phyloP scores from a whole-genome alignment of 2,888 invertebrate species.

The Macrosoma leucophasiata region DNA sequence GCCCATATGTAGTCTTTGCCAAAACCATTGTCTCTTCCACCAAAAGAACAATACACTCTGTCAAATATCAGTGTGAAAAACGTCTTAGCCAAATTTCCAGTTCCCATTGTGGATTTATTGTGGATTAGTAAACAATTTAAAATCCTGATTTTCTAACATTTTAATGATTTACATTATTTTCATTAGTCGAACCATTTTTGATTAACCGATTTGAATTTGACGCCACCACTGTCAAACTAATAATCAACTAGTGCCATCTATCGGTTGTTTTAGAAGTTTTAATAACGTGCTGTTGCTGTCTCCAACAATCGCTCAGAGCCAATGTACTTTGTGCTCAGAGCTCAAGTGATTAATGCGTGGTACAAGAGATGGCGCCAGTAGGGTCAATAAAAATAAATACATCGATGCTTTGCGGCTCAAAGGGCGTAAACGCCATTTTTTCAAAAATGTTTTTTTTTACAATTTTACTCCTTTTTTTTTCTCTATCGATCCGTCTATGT shows the following conservation, averaged over 20 bases:
- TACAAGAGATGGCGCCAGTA: conserved; percentile 18
- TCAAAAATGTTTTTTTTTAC: too few species aligned
- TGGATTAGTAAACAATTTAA: conserved; percentile 14
- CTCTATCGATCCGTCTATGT: too few species aligned
- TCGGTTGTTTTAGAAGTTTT: too few species aligned
- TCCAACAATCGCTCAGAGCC: too few species aligned
- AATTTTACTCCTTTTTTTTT: too few species aligned
- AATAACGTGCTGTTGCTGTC: too few species aligned
- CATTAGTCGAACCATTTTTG: conserved; percentile 7
- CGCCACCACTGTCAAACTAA: conserved; percentile 15
- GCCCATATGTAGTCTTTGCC: conserved; percentile 65
- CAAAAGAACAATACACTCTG: conserved; percentile 39
- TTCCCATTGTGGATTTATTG: conserved; percentile 36
- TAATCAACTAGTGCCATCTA: conserved; percentile 21
- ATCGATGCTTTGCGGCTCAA: too few species aligned
- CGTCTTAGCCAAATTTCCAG: conserved; percentile 43
- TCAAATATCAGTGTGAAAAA: conserved; percentile 43
- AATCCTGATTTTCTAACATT: conserved; percentile 18
- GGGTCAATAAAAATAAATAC: too few species aligned
- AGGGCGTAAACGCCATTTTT: too few species aligned
- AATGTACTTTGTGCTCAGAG: too few species aligned
- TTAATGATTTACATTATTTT: conserved; percentile 21
- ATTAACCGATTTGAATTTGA: conserved; percentile 29
- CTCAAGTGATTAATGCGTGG: neutral
- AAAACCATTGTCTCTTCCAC: conserved; percentile 58